phyloP scores from a whole-genome alignment of 2,888 invertebrate species.

The Phengaris arion region DNA sequence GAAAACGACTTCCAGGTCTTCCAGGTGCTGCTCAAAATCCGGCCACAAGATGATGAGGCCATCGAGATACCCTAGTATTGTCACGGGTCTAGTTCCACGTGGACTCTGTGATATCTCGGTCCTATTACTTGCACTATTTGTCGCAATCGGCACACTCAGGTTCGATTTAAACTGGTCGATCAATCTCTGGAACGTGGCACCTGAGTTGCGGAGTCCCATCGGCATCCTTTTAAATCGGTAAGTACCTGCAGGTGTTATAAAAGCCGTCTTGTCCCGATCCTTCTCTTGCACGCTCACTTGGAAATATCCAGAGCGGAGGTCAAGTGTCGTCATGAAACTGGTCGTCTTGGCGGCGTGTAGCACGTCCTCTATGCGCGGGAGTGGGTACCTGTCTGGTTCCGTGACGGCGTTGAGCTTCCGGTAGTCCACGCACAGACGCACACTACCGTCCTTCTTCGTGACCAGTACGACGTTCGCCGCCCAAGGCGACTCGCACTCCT shows the following conservation, averaged over 20 bases:
- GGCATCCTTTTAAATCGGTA: slow-evolving; percentile 41
- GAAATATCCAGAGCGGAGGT: slow-evolving; percentile 41
- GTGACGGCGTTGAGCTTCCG: slow-evolving; percentile 46
- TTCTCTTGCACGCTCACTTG: slow-evolving; percentile 38
- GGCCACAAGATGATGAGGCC: too few relatives aligned
- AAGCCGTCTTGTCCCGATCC: slow-evolving; percentile 40
- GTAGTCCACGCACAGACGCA: slow-evolving; percentile 46
- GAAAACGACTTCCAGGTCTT: too few relatives aligned
- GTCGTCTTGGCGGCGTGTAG: slow-evolving; percentile 40
- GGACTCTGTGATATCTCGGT: too few relatives aligned
- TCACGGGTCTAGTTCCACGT: too few relatives aligned
- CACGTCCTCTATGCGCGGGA: slow-evolving; percentile 43
- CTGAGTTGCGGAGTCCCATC: slow-evolving; percentile 35
- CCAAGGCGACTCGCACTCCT: slow-evolving; percentile 43
- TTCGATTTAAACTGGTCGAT: slow-evolving; percentile 40
- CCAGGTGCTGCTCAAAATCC: too few relatives aligned
- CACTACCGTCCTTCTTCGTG: slow-evolving; percentile 41
- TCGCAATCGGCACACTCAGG: slow-evolving; percentile 1
- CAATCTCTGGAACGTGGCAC: slow-evolving; percentile 42
- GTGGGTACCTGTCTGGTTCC: slow-evolving; percentile 42
- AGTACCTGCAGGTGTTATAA: slow-evolving; percentile 36
- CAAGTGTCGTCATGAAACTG: slow-evolving; percentile 40
- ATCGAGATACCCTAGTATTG: too few relatives aligned
- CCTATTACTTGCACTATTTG: too few relatives aligned
- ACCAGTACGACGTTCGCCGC: slow-evolving; percentile 43